Evolutionary conservation across 2,113 vertebrate species (phyloP), one percentile per base, ranked within the genome.

Genomic region (Thalassoma bifasciatum): DNA sequence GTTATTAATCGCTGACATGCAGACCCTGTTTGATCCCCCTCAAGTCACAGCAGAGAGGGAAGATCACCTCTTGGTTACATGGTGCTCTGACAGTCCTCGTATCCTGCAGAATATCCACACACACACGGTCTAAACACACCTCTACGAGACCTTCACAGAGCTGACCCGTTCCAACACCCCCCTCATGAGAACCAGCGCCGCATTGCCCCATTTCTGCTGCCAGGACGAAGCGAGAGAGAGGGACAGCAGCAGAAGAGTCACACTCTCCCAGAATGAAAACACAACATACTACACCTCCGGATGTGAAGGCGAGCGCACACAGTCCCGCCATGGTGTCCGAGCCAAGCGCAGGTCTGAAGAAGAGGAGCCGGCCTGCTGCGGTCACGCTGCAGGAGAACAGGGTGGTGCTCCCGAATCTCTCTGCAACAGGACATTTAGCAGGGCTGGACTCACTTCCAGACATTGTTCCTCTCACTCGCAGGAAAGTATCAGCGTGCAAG

Each of bases 391-490:
- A 54, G 73, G 46, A 57, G 52, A 44, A 23, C 53, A 69, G 84
- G 86, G 84, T 72, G 82, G 87, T 84, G 70, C 80, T 57, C 58
- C 49, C 1, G 59, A 10, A 65, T 34, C 75, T 53, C 52, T 84
- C 67, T 21, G 54, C 37, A 52, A 82, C 88, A 81, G 87, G 86
- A 86, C 85, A 87, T 87, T 84, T 81, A 76, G 61, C 17, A 76
- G 75, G 82, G 71, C 75, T 82, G 82, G 87, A 89, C 91, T 90
- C 88, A 91, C 59, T 92, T 92, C 92, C 91, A 92, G 85, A 91
- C 91, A 93, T 93, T 92, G 91, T 93, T 92, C 75, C 67, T 78
- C 30, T 47, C 36, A 59, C 83, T 79, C 56, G 53, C 86, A 89
- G 87, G 90, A 87, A 89, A 85, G 71, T 75, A 88, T 80, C 79